Evolutionary conservation across 2,888 invertebrate species (phyloP), one percentile per base, ranked within the genome.

Genomic region (Euphydryas editha): DNA sequence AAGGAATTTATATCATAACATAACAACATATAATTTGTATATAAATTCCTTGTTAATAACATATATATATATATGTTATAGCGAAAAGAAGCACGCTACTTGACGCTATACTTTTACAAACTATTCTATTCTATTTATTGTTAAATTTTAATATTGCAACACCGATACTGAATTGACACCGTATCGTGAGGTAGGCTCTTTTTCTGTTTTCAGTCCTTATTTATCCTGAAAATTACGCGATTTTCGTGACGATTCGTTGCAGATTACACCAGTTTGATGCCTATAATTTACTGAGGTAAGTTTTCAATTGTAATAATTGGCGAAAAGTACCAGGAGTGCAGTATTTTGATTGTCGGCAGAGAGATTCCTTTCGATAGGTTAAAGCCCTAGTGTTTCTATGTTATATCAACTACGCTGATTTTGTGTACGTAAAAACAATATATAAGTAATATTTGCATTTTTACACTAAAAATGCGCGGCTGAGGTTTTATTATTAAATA

Each of bases 121-220:
- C 5, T n/a, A 6, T 6, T 11, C 2, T 6, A 11, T 6, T 18
- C 51, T 24, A 11, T 30, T 24, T 39, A 18, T 24, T 57, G 59
- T 58, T 62, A 44, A 54, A 58, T 46, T 74, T 61, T 39, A 39
- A 17, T 67, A 62, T 73, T 80, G 84, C 79, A 87, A 86, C 81
- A 86, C 77, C 77, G 72, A 72, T 73, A 78, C 77, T 80, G 84
- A 90, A 84, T 85, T 92, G 92, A 92, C 92, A 90, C 87, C 83
- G 88, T 86, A 88, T 87, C 87, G 92, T 91, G 92, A 92, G 92
- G 90, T 89, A 90, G 92, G 87, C 89, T 88, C 87, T 89, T 92
- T 89, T 92, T 92, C 92, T 92, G 92, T 92, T 93, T 92, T 92
- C 90, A 89, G 85, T 82, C 77, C 85, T 75, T 85, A 90, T 87